These are phyloP conservation scores for Lepeophtheirus nordmannii DNA, from an alignment of 2,888 invertebrate genomes.

Conservation along the genomic window DNA sequence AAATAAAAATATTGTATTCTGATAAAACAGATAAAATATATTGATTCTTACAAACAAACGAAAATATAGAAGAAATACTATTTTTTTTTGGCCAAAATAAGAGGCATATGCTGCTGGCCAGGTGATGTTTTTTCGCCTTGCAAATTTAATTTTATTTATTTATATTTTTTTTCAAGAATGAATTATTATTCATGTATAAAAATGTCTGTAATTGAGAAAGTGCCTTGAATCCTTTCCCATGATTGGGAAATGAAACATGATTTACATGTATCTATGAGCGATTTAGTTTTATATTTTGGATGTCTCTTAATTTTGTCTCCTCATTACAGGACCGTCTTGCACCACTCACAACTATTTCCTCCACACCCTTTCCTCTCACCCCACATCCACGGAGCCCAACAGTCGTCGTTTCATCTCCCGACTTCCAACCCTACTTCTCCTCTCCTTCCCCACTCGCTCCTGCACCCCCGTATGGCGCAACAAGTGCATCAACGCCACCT, in stretches of 20 bases:
- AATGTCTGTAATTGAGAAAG: no score
- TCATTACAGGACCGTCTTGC: not conserved
- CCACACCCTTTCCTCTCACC: not conserved
- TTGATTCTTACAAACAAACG: no score
- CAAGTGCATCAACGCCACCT: not conserved
- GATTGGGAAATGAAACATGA: no score
- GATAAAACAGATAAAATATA: no score
- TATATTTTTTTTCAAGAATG: not conserved
- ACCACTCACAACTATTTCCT: not conserved
- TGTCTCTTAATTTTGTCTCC: not conserved
- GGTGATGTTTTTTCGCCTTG: no score
- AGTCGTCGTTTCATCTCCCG: not conserved
- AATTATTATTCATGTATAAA: not conserved
- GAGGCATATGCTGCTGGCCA: no score
- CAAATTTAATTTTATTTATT: not conserved
- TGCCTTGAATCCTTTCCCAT: no score
- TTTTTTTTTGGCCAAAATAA: no score
- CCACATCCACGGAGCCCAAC: not conserved
- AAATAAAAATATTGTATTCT: no score
- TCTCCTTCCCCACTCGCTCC: not conserved
- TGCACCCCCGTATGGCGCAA: not conserved
- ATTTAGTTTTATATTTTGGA: no score
- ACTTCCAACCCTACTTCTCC: not conserved
- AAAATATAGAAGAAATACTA: no score
- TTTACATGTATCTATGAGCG: no score